Base-by-base conservation (phyloP, 2,113 vertebrate species). In the Tupaia chinensis region DNA sequence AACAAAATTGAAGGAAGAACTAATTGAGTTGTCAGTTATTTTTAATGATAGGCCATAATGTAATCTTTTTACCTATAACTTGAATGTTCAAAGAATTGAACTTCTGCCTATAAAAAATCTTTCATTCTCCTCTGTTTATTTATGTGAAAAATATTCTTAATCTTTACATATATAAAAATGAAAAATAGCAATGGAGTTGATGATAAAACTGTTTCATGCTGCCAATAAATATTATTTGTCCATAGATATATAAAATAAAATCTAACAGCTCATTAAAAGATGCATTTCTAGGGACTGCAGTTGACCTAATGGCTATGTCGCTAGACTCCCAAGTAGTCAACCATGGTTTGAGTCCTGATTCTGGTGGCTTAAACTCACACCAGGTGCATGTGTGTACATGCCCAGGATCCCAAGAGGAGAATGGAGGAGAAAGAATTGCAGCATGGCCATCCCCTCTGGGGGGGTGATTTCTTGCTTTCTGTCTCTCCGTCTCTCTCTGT, bases 21-120 rank as follows among this genome's bases (percentile, higher is more conserved):
- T 79, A 83, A 83, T 53, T 87, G 82, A 79, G 20, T 54, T 90
- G 70, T 84, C 89, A 96, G 2, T 87, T 83, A 19, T 83, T 87
- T 94, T 77, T 86, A 79, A 66, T 66, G 54, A 78, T 13, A 82
- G 54, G 25, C 73, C 65, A 92, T 73, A 91, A 34, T 89, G 74
- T 89, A 32, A 20, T 81, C 79, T 89, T 94, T 94, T 84, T 68
- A 91, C 15, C 44, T 84, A 25, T 61, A 85, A 29, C 20, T 68
- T 95, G 34, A n/a, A 20, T 91, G 32, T 91, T 91, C 4, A 91
- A 81, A 89, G 5, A 88, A 54, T 12, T 85, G 27, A 72, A 91
- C 23, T 87, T 14, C 29, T 89, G 76, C 8, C 44, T 87, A 20
- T 93, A 56, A 90, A 80, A 32, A 54, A 69, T 19, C 20, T 90